phyloP scores from a whole-genome alignment of 2,888 invertebrate species.

The Macropis europaea region DNA sequence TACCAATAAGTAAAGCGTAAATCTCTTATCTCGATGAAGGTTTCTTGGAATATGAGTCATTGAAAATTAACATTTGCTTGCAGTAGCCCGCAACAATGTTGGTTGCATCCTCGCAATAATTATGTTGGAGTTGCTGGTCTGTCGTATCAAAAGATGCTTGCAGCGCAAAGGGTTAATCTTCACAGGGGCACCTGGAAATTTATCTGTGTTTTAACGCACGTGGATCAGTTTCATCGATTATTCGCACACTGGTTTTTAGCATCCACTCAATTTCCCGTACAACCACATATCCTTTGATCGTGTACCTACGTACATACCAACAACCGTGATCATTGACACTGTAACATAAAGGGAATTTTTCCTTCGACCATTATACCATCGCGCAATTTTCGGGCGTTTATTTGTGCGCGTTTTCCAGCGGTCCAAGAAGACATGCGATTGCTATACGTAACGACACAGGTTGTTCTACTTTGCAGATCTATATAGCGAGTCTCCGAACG shows the following conservation, averaged over 20 bases:
- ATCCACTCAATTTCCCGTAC: constrained; percentile 38
- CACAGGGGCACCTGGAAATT: no score
- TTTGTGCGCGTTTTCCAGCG: constrained; percentile 24
- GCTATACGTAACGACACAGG: constrained; percentile 41
- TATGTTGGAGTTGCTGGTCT: no score
- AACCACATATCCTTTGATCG: constrained; percentile 35
- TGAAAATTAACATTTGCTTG: no score
- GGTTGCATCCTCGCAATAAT: no score
- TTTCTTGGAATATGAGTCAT: no score
- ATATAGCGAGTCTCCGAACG: constrained; percentile 40
- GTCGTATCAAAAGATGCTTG: no score
- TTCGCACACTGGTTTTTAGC: constrained; percentile 7
- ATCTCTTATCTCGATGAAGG: no score
- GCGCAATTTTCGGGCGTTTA: constrained; percentile 1
- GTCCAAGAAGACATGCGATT: constrained; percentile 31
- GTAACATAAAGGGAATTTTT: constrained; percentile 12
- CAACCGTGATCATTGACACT: constrained; percentile 33
- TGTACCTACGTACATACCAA: constrained; percentile 5
- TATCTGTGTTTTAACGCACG: background rate
- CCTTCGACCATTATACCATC: background rate
- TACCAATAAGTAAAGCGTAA: no score
- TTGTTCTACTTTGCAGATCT: constrained; percentile 45
- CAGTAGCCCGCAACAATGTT: no score
- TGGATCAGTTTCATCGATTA: constrained; percentile 15
- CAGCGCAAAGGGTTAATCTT: no score